phyloP scores from a whole-genome alignment of 2,113 vertebrate genomes.

The Heteronetta atricapilla region DNA sequence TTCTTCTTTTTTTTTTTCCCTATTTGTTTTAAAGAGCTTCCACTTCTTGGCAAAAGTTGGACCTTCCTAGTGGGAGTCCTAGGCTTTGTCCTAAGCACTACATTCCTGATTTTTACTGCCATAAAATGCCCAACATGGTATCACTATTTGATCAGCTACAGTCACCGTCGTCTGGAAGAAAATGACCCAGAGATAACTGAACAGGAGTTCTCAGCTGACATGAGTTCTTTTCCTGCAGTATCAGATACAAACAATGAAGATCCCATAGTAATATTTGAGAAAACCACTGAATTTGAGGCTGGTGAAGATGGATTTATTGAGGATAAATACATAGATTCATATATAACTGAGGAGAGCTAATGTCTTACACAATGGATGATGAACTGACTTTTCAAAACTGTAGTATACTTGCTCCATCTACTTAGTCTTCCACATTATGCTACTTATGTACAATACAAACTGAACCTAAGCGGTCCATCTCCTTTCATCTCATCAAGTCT shows the following conservation, averaged over 20 bases:
- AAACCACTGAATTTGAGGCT: slow-evolving; percentile 60
- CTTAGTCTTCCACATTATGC: background rate
- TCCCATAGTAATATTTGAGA: slow-evolving; percentile 66
- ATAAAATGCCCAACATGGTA: slow-evolving; percentile 88
- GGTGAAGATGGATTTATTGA: slow-evolving; percentile 90
- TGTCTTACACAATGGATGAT: background rate
- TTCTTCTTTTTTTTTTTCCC: background rate
- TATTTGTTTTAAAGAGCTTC: slow-evolving; percentile 29
- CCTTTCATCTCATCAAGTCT: background rate
- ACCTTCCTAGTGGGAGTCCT: slow-evolving; percentile 82
- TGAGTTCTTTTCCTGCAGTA: slow-evolving; percentile 60
- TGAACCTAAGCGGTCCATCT: background rate
- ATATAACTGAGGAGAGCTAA: slow-evolving; percentile 59
- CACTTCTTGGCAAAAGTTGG: slow-evolving; percentile 83
- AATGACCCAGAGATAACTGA: slow-evolving; percentile 72
- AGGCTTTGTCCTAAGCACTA: slow-evolving; percentile 76
- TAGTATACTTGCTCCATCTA: background rate
- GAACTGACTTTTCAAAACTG: background rate
- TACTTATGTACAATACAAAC: background rate
- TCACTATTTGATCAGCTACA: slow-evolving; percentile 84
- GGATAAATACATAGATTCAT: slow-evolving; percentile 85
- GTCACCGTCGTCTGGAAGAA: slow-evolving; percentile 81
- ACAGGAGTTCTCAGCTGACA: slow-evolving; percentile 67
- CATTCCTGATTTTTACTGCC: slow-evolving; percentile 80
- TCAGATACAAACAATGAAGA: slow-evolving; percentile 54